These are phyloP conservation scores for Acronicta leporina DNA, from an alignment of 2,888 invertebrate species.

Conservation along the genomic window DNA sequence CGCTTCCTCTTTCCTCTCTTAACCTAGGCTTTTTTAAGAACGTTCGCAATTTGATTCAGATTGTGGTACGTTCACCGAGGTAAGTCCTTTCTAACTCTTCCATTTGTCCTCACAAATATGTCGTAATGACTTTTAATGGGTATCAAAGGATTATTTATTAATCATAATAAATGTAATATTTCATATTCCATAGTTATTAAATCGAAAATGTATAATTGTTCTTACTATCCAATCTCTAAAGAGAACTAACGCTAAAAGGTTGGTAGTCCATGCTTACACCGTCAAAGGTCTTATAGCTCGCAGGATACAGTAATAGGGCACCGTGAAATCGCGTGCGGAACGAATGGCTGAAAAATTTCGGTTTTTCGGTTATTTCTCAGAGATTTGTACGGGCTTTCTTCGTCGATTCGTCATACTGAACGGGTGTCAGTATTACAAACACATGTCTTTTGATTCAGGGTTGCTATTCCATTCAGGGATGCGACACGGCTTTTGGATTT, in stretches of 20 bases:
- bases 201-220: background rate
- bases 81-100: too few relatives aligned
- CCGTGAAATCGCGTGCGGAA: slow-evolving; percentile 85
- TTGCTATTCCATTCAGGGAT: slow-evolving; percentile 72
- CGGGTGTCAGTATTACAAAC: slow-evolving; percentile 88
- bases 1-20: too few relatives aligned
- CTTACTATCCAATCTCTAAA: background rate
- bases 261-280: slow-evolving; percentile 35
- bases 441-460: slow-evolving; percentile 85
- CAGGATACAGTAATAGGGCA: slow-evolving; percentile 79
- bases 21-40: too few relatives aligned
- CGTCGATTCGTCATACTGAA: slow-evolving; percentile 84
- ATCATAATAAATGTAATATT: too few relatives aligned
- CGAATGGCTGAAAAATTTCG: slow-evolving; percentile 89
- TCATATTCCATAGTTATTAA: too few relatives aligned
- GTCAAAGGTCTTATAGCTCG: slow-evolving; percentile 57
- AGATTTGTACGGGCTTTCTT: slow-evolving; percentile 89
- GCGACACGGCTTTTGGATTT: slow-evolving; percentile 83
- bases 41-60: too few relatives aligned
- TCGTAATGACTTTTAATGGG: too few relatives aligned
- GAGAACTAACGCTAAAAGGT: slow-evolving; percentile 33
- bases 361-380: slow-evolving; percentile 90
- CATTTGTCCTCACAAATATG: too few relatives aligned
- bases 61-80: too few relatives aligned
- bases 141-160: too few relatives aligned